Evolutionary conservation across 2,797 vertebrate species (phyloP).

Genomic region (Sebastes jordani): DNA sequence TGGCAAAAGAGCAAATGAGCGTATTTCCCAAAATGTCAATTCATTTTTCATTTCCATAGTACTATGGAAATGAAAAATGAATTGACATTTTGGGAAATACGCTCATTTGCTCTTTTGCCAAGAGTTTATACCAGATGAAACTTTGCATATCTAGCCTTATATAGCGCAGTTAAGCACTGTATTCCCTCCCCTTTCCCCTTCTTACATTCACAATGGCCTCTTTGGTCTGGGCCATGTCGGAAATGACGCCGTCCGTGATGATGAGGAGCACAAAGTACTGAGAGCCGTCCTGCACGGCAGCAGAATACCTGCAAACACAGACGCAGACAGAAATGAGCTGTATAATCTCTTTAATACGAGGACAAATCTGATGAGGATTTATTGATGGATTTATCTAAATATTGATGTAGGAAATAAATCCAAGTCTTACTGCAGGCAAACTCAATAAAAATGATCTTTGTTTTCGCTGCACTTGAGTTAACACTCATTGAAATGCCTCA

Average conservation of each 20-base stretch:
- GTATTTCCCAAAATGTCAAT: background rate
- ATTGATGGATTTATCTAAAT: background rate
- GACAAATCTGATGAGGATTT: slow-evolving; percentile 16
- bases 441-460: slow-evolving; percentile 18
- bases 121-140: background rate
- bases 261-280: slow-evolving; percentile 97
- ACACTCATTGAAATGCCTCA: slow-evolving; percentile 23
- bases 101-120: too few relatives aligned
- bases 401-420: background rate
- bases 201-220: slow-evolving; percentile 97
- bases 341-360: background rate
- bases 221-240: slow-evolving; percentile 98
- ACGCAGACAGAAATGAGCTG: background rate
- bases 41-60: background rate
- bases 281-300: slow-evolving; percentile 91
- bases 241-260: slow-evolving; percentile 97
- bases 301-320: slow-evolving; percentile 82
- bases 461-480: background rate
- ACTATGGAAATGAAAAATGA: rapidly evolving
- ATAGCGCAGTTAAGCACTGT: background rate
- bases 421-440: slow-evolving; percentile 12
- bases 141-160: background rate
- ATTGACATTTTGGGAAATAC: too few relatives aligned
- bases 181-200: background rate
- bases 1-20: background rate